Evolutionary conservation across 1,140 invertebrate genomes (phyloP), one percentile per base, ranked within the genome.

Genomic region (Pentalonia nigronervosa): DNA sequence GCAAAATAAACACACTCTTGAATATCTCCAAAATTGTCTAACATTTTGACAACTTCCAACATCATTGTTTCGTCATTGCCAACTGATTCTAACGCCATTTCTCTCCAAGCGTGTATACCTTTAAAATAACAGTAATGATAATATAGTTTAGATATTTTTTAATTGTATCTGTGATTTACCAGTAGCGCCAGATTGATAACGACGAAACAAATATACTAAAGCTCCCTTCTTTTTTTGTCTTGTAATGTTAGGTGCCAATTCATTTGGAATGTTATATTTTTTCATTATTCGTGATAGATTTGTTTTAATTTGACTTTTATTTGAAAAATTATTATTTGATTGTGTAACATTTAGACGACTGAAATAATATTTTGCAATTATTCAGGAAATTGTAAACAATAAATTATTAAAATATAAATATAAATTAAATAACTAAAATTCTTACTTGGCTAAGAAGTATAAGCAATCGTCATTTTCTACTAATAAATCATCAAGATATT

Each of bases 81-180:
- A n/a, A 97, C 95, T 30, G 96, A 96, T 95, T 97, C 97, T 94
- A 96, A 96, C 0, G 96, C 96, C 95, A 97, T 96, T 95, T 97
- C 97, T 94, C 96, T 96, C 95, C 96, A 97, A 94, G 96, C 96
- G 94, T 96, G 96, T 45, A 94, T 94, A 94, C 96, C 96, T 96
- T 88, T 48, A 94, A n/a, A 50, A 50, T 83, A 50, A 11, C 4
- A 25, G 4, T 56, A n/a, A 93, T 53, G 89, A 47, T 30, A 53
- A 36, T 48, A 48, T 30, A 41, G 30, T n/a, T 36, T 53, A 36
- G n/a, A 45, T 20, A 93, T 41, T 83, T 25, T 41, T 83, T 25
- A 90, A 21, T 0, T 30, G 20, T 7, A 45, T 23, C 6, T 86
- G 25, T 60, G 56, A 87, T 93, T 93, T 93, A 84, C 94, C 93